Percentiles rank a stretch among this genome's conserved stretches.
Evolutionary conservation across 2,113 vertebrate species (phyloP).

Genomic region (Chinchilla lanigera): DNA sequence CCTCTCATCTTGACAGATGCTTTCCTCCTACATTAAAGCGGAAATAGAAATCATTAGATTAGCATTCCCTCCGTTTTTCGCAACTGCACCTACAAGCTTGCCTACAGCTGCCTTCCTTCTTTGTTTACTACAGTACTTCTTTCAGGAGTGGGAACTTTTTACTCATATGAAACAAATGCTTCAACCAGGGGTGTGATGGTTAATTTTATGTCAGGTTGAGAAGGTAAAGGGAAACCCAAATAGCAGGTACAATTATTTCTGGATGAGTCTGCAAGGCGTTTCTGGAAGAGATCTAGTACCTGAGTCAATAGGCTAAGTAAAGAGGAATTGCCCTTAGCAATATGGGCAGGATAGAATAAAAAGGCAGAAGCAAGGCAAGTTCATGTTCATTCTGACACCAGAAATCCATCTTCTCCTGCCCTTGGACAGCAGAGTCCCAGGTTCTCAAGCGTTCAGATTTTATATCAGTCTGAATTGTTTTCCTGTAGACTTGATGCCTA

Average conservation of each 20-base stretch:
- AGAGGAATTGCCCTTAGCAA: not conserved
- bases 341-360: not conserved
- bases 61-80: not conserved
- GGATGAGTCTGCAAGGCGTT: not conserved
- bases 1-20: not conserved
- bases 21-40: not conserved
- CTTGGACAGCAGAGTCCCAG: not conserved
- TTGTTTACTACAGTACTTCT: conserved; percentile 5
- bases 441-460: not conserved
- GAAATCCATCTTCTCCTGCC: not conserved
- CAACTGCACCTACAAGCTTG: not conserved
- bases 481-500: not conserved
- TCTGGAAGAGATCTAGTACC: not conserved
- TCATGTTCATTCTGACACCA: not conserved
- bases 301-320: not conserved
- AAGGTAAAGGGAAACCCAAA: not conserved
- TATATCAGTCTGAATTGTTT: not conserved
- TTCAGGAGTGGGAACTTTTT: not conserved
- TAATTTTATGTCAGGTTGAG: not conserved
- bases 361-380: not conserved
- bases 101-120: not conserved
- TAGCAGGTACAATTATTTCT: not conserved
- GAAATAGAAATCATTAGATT: conserved; percentile 10
- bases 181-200: not conserved
- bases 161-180: not conserved